Base-by-base conservation (phyloP, 2,888 invertebrate species). In the Poecilobothrus nobilitatus region DNA sequence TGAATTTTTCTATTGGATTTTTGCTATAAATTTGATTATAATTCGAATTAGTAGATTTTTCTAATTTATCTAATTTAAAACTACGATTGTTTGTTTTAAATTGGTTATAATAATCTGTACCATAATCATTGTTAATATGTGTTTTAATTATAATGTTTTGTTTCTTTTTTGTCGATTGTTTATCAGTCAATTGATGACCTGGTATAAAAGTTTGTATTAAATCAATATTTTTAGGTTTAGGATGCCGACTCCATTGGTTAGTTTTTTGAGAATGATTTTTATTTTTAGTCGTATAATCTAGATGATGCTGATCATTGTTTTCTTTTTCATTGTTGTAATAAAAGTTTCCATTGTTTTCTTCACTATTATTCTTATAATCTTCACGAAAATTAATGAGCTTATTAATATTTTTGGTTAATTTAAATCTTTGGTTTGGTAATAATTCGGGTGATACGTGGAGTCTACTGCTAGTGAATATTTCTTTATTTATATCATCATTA, bases 61-160 rank as follows among this genome's bases (percentile, higher is more conserved):
- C 53, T 53, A 53, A 53, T 53, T 53, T 53, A 53, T 53, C 53
- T 67, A 62, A 62, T 63, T 33, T 27, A 66, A 33, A 34, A 63
- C 63, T 68, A 65, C n/a, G 21, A 65, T 62, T 66, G 20, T n/a
- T 66, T 10, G 15, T 53, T 22, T 18, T 66, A 66, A 21, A 44
- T 18, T 20, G 37, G 53, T 12, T 65, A 63, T 65, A 65, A 65
- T 33, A n/a, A 64, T 44, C 41, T 64, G n/a, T 53, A 61, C 20
- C 53, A 68, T 27, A 65, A 68, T 34, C 65, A 68, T 34, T 53
- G 65, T 65, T 68, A 18, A 20, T 53, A 61, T 65, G 18, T n/a
- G 12, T 21, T 20, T 21, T 66, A 18, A 21, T 66, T 37, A 68
- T 41, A 37, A 68, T 21, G 63, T 68, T 68, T 37, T 66, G 66